Evolutionary conservation across 2,888 invertebrate genomes (phyloP).

Genomic region (Metallyticus violacea): DNA sequence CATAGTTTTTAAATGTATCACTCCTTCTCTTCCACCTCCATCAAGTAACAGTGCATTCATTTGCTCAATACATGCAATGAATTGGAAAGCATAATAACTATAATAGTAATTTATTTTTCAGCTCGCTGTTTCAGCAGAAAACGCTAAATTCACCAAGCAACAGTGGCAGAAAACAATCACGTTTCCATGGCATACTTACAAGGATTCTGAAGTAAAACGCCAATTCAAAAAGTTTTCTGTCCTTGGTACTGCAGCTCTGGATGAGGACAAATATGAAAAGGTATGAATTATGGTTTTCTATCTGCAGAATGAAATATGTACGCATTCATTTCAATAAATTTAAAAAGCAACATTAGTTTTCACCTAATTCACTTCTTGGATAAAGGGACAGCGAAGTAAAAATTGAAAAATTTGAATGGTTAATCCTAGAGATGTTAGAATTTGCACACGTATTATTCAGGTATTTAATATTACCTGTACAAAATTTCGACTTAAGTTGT

Average conservation of each 20-base stretch:
- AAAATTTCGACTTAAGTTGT: too few species aligned
- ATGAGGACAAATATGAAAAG: conserved; percentile 54
- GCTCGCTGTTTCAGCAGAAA: conserved; percentile 46
- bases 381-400: too few species aligned
- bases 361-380: neutral
- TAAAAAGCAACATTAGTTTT: neutral
- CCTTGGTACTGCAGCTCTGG: conserved; percentile 69
- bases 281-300: conserved; percentile 38
- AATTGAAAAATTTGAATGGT: too few species aligned
- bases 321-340: neutral
- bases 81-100: too few species aligned
- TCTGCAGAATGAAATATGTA: neutral
- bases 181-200: conserved; percentile 70
- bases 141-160: conserved; percentile 57
- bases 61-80: too few species aligned
- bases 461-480: too few species aligned
- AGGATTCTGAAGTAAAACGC: conserved; percentile 64
- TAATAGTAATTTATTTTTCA: conserved; percentile 38
- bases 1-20: too few species aligned
- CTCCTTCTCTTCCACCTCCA: too few species aligned
- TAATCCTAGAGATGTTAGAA: too few species aligned
- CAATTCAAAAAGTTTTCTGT: conserved; percentile 73
- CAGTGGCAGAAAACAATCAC: conserved; percentile 64
- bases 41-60: too few species aligned
- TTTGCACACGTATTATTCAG: too few species aligned